phyloP scores from a whole-genome alignment of 2,113 vertebrate genomes.

The Nycticorax nycticorax region DNA sequence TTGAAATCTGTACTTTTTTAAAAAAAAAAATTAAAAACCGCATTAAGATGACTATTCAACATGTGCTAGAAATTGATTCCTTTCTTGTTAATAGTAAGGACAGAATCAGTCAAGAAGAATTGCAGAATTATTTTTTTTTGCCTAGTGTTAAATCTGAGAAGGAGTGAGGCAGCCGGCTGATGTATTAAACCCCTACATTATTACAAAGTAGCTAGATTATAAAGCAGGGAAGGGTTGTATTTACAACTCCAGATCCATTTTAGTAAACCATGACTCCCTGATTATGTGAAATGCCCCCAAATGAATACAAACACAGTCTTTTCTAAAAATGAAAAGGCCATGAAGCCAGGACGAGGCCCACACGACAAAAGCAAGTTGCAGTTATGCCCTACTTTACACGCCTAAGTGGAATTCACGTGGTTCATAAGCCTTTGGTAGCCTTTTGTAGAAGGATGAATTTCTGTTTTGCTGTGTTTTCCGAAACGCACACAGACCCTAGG shows the following conservation, averaged over 20 bases:
- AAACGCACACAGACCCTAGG: neutral
- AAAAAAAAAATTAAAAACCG: constrained; percentile 64
- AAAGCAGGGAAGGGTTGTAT: neutral
- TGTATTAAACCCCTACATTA: neutral
- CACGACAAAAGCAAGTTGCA: neutral
- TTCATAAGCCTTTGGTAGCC: neutral
- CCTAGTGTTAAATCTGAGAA: constrained; percentile 73
- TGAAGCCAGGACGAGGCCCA: neutral
- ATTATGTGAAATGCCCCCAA: neutral
- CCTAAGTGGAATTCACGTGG: neutral
- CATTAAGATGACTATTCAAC: constrained; percentile 73
- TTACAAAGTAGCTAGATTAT: neutral
- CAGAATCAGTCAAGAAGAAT: constrained; percentile 77
- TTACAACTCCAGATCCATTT: neutral
- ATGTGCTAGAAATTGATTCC: constrained; percentile 73
- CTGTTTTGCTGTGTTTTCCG: neutral
- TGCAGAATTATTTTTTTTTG: constrained; percentile 75
- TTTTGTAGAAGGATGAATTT: neutral
- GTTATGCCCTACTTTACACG: neutral
- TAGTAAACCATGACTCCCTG: neutral
- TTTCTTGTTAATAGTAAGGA: constrained; percentile 76
- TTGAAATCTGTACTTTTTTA: constrained; percentile 60
- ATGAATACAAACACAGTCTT: neutral
- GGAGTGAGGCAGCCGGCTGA: neutral
- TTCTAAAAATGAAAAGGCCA: neutral